phyloP scores from a whole-genome alignment of 2,888 invertebrate genomes.

The Parnassius apollo region DNA sequence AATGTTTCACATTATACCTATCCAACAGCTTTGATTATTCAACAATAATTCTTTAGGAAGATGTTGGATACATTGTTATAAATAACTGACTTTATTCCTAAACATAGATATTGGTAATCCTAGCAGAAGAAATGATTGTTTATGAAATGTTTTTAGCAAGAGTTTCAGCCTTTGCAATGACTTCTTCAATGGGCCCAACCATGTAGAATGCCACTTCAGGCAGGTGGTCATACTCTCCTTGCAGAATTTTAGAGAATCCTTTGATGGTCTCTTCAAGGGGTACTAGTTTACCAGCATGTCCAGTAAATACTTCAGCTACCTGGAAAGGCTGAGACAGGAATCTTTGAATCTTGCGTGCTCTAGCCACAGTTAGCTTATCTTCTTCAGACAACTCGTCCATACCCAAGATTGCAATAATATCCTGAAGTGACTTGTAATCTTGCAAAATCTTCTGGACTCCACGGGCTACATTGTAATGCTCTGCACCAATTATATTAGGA shows the following conservation, averaged over 20 bases:
- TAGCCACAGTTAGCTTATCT: constrained; percentile 95
- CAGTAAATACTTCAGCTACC: constrained; percentile 97
- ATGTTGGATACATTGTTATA: constrained; percentile 21
- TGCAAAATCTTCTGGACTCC: constrained; percentile 96
- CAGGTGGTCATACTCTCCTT: constrained; percentile 90
- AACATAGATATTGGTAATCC: constrained; percentile 10
- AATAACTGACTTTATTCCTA: constrained; percentile 20
- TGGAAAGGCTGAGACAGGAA: constrained; percentile 86
- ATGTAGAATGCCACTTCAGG: constrained; percentile 96
- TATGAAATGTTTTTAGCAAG: constrained; percentile 78
- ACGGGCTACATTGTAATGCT: constrained; percentile 94
- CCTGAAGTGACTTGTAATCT: constrained; percentile 87
- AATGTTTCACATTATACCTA: constrained; percentile 18
- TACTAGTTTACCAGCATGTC: constrained; percentile 92
- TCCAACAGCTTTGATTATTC: constrained; percentile 15
- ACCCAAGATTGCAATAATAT: constrained; percentile 97
- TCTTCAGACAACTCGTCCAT: constrained; percentile 93
- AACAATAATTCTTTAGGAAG: constrained; percentile 15
- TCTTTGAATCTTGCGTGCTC: constrained; percentile 90
- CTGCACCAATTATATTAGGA: constrained; percentile 93
- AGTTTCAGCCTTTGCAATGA: constrained; percentile 90
- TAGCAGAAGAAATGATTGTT: constrained; percentile 12
- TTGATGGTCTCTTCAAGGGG: constrained; percentile 92
- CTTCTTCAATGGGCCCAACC: constrained; percentile 96
- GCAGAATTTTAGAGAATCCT: constrained; percentile 91